phyloP scores from a whole-genome alignment of 1,140 invertebrate genomes.

The Campoletis sonorensis region DNA sequence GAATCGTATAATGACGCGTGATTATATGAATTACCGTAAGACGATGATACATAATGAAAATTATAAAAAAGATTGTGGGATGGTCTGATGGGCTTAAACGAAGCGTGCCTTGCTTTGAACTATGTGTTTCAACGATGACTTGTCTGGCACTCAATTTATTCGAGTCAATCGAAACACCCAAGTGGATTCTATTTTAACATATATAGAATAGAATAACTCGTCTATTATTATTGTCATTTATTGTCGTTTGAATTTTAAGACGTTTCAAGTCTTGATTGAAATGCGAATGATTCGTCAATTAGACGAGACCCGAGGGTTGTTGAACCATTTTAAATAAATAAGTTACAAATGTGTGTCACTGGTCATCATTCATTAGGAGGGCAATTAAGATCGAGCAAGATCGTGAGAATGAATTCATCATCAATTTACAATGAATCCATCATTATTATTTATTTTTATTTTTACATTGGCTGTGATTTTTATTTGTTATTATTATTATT shows the following conservation, averaged over 20 bases:
- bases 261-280: constrained; percentile 55
- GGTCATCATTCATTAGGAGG: not conserved
- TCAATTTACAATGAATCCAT: no score
- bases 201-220: not conserved
- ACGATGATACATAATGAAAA: constrained; percentile 33
- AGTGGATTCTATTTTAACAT: constrained; percentile 56
- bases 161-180: constrained; percentile 62
- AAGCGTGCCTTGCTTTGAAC: constrained; percentile 54
- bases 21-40: constrained; percentile 20
- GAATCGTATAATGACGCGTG: constrained; percentile 18
- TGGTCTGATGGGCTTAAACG: constrained; percentile 57
- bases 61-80: constrained; percentile 43
- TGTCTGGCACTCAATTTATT: constrained; percentile 61
- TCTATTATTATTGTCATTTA: not conserved
- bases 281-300: constrained; percentile 47
- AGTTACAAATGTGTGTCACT: not conserved
- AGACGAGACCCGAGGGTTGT: not conserved
- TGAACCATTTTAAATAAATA: constrained; percentile 14
- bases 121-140: constrained; percentile 41
- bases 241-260: not conserved
- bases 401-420: constrained; percentile 5
- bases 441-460: no score
- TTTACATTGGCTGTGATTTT: no score
- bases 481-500: no score
- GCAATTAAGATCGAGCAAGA: not conserved